Evolutionary conservation across 2,113 vertebrate species (phyloP).

Genomic region (Pionites leucogaster): DNA sequence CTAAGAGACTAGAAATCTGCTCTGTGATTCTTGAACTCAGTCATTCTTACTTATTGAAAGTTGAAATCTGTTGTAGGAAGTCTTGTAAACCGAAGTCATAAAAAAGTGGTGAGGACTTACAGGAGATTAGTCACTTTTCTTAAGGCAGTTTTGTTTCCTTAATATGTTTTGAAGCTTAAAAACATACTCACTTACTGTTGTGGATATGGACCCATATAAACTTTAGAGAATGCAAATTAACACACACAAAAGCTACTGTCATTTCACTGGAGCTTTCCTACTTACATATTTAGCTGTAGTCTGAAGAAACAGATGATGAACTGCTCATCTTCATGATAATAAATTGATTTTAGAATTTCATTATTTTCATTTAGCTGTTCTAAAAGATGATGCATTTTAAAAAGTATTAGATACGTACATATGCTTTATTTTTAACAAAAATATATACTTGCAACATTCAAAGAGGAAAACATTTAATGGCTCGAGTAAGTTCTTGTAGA

Average conservation of each 20-base stretch:
- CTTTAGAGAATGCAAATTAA: background rate
- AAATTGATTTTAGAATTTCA: background rate
- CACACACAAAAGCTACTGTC: background rate
- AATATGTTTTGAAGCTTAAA: background rate
- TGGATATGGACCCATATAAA: background rate
- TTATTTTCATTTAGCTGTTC: background rate
- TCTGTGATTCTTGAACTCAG: background rate
- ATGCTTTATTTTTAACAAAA: background rate
- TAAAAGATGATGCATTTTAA: background rate
- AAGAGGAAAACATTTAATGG: background rate
- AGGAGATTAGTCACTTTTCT: background rate
- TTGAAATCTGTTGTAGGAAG: background rate
- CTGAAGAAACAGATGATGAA: background rate
- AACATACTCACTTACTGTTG: rapidly evolving
- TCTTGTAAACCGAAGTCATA: background rate
- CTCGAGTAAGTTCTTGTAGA: background rate
- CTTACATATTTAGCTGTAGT: background rate
- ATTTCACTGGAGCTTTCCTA: background rate
- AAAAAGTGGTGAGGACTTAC: background rate
- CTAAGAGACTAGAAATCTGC: background rate
- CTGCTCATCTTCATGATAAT: background rate
- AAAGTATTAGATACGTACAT: background rate
- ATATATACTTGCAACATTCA: background rate
- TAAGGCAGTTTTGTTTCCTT: background rate
- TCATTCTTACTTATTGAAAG: background rate